Evolutionary conservation across 2,113 vertebrate species (phyloP).

Genomic region (Chrysemys picta): DNA sequence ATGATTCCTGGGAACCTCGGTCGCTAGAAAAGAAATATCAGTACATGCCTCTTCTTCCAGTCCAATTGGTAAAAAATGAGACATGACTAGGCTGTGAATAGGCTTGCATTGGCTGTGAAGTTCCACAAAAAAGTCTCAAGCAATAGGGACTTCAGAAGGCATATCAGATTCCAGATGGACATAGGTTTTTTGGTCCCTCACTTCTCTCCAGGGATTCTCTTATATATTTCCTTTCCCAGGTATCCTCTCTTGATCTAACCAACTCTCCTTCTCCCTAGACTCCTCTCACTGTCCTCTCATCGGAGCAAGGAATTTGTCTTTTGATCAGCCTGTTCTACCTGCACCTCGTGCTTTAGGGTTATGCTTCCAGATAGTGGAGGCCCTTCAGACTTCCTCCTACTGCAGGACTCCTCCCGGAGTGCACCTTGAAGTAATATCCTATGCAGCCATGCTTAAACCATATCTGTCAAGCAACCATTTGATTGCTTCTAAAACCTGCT

Average conservation of each 20-base stretch:
- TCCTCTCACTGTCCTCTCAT: not conserved
- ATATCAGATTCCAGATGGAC: not conserved
- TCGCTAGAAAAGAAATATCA: not conserved
- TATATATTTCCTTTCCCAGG: not conserved
- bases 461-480: not conserved
- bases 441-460: not conserved
- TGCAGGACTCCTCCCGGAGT: not conserved
- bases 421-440: not conserved
- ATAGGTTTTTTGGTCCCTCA: not conserved
- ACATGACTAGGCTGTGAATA: not conserved
- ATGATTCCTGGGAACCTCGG: not conserved
- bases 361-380: not conserved
- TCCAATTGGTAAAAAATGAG: not conserved
- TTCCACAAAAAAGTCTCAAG: not conserved
- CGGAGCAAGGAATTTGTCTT: not conserved
- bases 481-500: not conserved
- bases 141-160: not conserved
- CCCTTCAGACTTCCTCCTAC: not conserved
- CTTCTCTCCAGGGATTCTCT: not conserved
- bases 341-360: not conserved
- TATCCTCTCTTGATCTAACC: not conserved
- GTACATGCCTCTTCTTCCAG: not conserved
- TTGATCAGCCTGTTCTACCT: not conserved
- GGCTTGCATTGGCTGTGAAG: not conserved
- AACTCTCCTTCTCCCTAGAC: not conserved